Percentiles rank a stretch among this genome's conserved stretches.
Evolutionary conservation across 2,113 vertebrate genomes (phyloP).

Genomic region (Ameiurus melas): DNA sequence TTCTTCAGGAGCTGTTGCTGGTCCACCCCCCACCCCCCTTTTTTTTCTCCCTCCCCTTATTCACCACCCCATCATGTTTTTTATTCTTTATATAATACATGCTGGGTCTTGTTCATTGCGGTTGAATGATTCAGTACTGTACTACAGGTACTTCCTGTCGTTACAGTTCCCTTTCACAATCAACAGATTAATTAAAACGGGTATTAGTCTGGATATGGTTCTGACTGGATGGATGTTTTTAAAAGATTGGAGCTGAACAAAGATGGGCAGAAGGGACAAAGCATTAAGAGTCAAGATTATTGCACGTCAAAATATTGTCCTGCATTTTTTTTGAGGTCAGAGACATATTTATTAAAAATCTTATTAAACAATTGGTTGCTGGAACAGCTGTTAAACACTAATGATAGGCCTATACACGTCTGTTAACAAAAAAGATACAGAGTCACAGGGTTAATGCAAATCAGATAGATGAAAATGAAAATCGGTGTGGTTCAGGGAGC

Average conservation of each 20-base stretch:
- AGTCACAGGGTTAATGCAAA: slow-evolving; percentile 1
- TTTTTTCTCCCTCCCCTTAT: neutral
- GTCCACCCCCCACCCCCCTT: neutral
- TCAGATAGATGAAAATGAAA: slow-evolving; percentile 1
- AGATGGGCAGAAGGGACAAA: neutral
- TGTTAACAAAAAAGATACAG: neutral
- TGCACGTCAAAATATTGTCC: neutral
- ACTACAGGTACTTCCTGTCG: neutral
- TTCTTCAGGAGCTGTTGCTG: neutral
- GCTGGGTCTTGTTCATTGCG: neutral
- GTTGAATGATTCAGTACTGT: neutral
- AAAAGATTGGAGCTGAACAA: neutral
- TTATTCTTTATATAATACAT: neutral
- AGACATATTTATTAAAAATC: neutral
- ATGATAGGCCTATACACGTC: neutral
- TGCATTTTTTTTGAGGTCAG: neutral
- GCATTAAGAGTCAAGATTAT: neutral
- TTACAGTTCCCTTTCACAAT: neutral
- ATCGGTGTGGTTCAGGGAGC: slow-evolving; percentile 12
- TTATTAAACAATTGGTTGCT: neutral
- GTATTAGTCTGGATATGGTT: neutral
- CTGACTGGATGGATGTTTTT: neutral
- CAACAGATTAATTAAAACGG: neutral
- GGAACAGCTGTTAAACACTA: neutral
- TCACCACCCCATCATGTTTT: neutral